Conservation (phyloP, 2,888 invertebrate species). For the Cataglyphis altisquamis region DNA sequence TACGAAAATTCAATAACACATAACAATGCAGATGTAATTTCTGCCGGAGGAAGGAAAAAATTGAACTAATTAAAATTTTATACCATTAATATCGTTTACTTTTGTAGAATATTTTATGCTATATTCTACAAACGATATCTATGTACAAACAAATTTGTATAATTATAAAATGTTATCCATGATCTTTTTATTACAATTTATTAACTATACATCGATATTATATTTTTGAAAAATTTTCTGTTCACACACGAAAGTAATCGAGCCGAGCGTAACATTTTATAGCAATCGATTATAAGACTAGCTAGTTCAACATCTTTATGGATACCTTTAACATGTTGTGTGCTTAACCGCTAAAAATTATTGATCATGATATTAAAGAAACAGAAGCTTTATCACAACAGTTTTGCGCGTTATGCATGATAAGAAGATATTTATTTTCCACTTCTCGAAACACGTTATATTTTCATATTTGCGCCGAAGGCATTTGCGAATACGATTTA, state of each 20-base stretch:
- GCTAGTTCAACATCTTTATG: slow-evolving; percentile 58
- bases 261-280: slow-evolving; percentile 65
- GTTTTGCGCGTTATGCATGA: neutral
- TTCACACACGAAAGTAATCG: slow-evolving; percentile 67
- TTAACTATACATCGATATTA: slow-evolving; percentile 58
- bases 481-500: neutral
- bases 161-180: slow-evolving; percentile 65
- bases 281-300: slow-evolving; percentile 57
- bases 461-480: neutral
- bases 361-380: slow-evolving; percentile 31
- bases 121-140: neutral
- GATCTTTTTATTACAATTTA: slow-evolving; percentile 52
- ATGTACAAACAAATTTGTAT: neutral
- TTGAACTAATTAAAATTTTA: slow-evolving; percentile 20
- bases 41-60: neutral
- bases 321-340: slow-evolving; percentile 49
- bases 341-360: slow-evolving; percentile 21
- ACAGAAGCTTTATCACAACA: neutral
- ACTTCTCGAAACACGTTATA: slow-evolving; percentile 2
- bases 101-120: neutral
- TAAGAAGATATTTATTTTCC: slow-evolving; percentile 21
- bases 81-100: slow-evolving; percentile 2
- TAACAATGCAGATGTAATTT: slow-evolving; percentile 38
- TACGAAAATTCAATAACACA: slow-evolving; percentile 39
- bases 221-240: slow-evolving; percentile 71